A percentile compares a stretch with the other conserved stretches of the same genome.
Conservation (phyloP, 2,888 invertebrate species). For the Escarpia spicata region DNA sequence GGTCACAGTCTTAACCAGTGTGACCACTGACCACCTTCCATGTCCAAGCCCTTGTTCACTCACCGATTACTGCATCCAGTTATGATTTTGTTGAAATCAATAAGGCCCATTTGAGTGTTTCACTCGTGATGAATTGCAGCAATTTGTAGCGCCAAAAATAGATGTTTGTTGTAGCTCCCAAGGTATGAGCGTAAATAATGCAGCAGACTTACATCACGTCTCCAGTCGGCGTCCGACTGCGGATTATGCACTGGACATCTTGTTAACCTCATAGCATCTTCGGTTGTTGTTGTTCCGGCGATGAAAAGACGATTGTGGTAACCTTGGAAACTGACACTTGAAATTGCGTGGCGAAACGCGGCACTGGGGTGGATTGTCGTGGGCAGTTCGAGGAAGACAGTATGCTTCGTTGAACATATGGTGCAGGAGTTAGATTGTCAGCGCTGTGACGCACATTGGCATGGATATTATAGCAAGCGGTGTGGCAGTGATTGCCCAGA, state of each 20-base stretch:
- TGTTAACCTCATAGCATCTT: neutral
- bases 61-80: neutral
- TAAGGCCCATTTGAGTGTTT: neutral
- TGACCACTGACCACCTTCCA: neutral
- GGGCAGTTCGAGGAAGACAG: neutral
- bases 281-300: neutral
- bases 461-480: neutral
- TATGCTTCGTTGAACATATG: neutral
- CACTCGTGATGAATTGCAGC: neutral
- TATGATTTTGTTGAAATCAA: neutral
- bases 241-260: neutral
- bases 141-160: neutral
- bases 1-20: neutral
- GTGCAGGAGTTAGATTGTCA: neutral
- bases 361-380: neutral
- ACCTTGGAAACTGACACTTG: constrained; percentile 13
- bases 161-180: neutral
- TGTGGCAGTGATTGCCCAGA: neutral
- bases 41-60: neutral
- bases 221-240: neutral
- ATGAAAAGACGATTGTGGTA: neutral
- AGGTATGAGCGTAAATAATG: neutral
- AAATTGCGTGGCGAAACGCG: neutral
- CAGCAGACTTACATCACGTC: neutral
- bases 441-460: neutral